Conservation (phyloP, 2,888 invertebrate genomes). For the Drosophila prostipennis region DNA sequence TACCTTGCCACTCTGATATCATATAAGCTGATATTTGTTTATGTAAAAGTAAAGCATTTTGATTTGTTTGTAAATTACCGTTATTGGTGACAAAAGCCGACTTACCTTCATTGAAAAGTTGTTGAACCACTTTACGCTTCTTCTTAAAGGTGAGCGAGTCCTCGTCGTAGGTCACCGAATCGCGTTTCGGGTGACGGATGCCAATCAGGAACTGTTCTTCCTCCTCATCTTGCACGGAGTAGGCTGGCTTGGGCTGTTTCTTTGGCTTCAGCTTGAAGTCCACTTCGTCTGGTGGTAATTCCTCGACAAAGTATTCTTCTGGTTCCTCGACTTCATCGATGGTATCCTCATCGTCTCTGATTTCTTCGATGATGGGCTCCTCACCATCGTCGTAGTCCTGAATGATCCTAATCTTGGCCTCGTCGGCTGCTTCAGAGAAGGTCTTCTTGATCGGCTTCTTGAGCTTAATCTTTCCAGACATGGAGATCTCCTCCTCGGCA, state of each 20-base stretch:
- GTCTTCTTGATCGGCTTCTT: constrained; percentile 90
- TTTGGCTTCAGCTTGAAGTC: constrained; percentile 85
- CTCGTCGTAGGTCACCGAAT: constrained; percentile 86
- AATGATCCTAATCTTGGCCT: constrained; percentile 89
- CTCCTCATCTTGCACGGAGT: constrained; percentile 86
- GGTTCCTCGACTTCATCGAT: constrained; percentile 85
- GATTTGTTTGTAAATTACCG: constrained; percentile 1
- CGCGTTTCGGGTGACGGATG: constrained; percentile 85
- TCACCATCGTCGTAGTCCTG: constrained; percentile 87
- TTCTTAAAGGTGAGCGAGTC: constrained; percentile 89
- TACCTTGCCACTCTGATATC: constrained; percentile 84
- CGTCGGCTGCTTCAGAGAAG: constrained; percentile 91
- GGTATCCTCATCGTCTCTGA: constrained; percentile 86
- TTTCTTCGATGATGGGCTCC: constrained; percentile 87
- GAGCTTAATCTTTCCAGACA: constrained; percentile 92
- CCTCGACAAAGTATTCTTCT: constrained; percentile 86
- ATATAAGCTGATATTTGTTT: constrained; percentile 81
- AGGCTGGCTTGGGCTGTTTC: constrained; percentile 84
- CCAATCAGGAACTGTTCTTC: constrained; percentile 86
- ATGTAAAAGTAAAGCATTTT: constrained; percentile 39
- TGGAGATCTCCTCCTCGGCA: constrained; percentile 94
- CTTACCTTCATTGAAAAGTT: constrained; percentile 85
- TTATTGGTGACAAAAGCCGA: constrained; percentile 6
- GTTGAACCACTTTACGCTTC: constrained; percentile 88
- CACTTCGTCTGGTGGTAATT: constrained; percentile 84